A percentile compares a stretch with the other conserved stretches of the same genome.
These are phyloP conservation scores for Thripadectes ignobilis DNA, from an alignment of 2,797 vertebrate species.

Conservation along the genomic window DNA sequence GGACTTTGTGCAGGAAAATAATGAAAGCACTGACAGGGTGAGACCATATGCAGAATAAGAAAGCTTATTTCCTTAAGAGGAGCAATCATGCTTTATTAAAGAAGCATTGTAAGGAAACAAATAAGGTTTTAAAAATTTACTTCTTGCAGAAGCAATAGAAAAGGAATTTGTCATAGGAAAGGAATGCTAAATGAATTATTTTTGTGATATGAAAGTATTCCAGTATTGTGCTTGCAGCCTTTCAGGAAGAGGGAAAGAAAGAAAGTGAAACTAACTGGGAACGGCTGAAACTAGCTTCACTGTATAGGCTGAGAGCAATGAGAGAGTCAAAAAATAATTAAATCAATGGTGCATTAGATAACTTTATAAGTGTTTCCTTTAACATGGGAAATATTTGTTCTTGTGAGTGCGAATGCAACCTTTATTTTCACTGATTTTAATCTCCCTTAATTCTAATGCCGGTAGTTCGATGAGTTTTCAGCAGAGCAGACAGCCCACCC, in stretches of 20 bases:
- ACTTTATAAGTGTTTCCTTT: neutral
- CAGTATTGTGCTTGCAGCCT: neutral
- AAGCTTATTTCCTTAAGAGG: neutral
- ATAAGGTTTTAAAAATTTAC: neutral
- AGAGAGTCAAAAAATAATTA: neutral
- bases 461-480: neutral
- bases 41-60: neutral
- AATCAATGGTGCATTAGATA: neutral
- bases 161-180: neutral
- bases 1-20: neutral
- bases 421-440: neutral
- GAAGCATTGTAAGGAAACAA: neutral
- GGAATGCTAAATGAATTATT: neutral
- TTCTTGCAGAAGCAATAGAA: neutral
- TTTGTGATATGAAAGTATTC: neutral
- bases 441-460: neutral
- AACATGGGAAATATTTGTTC: neutral
- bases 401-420: neutral
- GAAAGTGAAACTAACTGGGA: conserved; percentile 34
- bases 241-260: neutral
- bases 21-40: neutral
- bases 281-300: neutral
- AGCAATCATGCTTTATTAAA: neutral
- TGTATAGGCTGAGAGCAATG: neutral
- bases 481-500: neutral